phyloP scores from a whole-genome alignment of 2,888 invertebrate genomes.

The Rhopalosiphum nymphaeae region DNA sequence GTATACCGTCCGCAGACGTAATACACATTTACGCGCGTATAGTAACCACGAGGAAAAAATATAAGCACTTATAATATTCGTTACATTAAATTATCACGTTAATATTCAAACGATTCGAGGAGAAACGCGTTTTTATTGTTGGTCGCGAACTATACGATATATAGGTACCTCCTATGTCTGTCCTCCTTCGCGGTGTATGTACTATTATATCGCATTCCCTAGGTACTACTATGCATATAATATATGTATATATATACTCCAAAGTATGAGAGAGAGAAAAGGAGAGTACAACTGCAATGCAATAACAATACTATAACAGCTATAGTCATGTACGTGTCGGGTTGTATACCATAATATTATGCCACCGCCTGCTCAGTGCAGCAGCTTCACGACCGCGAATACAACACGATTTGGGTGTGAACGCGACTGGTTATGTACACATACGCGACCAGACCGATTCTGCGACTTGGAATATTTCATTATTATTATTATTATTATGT shows the following conservation, averaged over 20 bases:
- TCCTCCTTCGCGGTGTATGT: neutral
- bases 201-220: neutral
- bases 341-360: conserved; percentile 8
- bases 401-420: conserved; percentile 40
- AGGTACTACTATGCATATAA: neutral
- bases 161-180: no score
- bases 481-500: conserved; percentile 32
- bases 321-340: neutral
- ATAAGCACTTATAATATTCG: neutral
- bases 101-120: neutral
- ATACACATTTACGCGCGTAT: neutral
- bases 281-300: neutral
- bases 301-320: neutral
- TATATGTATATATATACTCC: no score
- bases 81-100: neutral
- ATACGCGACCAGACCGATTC: neutral
- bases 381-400: neutral
- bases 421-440: neutral
- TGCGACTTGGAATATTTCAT: conserved; percentile 31
- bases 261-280: neutral
- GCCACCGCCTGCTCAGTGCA: no score
- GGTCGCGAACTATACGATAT: neutral
- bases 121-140: neutral
- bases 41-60: neutral
- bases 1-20: neutral